Conservation (phyloP, 2,888 invertebrate genomes). For the Ellobium chinense region DNA sequence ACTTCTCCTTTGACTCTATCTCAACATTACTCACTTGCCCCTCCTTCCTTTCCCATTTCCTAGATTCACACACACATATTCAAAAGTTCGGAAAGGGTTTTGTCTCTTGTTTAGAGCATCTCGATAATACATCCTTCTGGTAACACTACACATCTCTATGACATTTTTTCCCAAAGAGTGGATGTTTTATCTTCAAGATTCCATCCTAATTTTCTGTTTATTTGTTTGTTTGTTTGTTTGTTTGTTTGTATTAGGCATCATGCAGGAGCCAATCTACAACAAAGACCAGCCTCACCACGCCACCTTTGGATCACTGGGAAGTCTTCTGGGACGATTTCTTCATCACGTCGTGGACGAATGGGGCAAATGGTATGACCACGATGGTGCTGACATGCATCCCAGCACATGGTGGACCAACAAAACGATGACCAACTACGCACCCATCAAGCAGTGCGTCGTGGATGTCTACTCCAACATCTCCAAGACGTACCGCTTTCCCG, state of each 20-base stretch:
- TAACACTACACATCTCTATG: neutral
- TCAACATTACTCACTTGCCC: too few relatives aligned
- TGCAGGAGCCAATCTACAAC: constrained; percentile 73
- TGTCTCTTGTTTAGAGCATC: too few relatives aligned
- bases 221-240: too few relatives aligned
- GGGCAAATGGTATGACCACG: constrained; percentile 64
- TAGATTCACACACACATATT: too few relatives aligned
- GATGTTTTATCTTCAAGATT: too few relatives aligned
- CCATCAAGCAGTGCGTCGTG: constrained; percentile 61
- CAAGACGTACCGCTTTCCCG: neutral
- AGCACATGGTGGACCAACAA: constrained; percentile 70
- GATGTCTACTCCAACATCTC: constrained; percentile 45
- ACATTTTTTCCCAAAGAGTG: too few relatives aligned
- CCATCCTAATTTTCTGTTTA: too few relatives aligned
- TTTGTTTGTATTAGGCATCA: too few relatives aligned
- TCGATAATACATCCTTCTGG: too few relatives aligned
- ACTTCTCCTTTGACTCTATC: too few relatives aligned
- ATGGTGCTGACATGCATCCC: constrained; percentile 57
- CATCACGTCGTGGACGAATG: constrained; percentile 66
- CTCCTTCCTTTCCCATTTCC: too few relatives aligned
- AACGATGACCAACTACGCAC: constrained; percentile 58
- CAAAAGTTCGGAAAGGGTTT: too few relatives aligned
- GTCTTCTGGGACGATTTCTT: constrained; percentile 64
- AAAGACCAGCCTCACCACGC: constrained; percentile 65
- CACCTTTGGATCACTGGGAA: constrained; percentile 73